Evolutionary conservation across 2,888 invertebrate species (phyloP).

Genomic region (Melanophora roralis): DNA sequence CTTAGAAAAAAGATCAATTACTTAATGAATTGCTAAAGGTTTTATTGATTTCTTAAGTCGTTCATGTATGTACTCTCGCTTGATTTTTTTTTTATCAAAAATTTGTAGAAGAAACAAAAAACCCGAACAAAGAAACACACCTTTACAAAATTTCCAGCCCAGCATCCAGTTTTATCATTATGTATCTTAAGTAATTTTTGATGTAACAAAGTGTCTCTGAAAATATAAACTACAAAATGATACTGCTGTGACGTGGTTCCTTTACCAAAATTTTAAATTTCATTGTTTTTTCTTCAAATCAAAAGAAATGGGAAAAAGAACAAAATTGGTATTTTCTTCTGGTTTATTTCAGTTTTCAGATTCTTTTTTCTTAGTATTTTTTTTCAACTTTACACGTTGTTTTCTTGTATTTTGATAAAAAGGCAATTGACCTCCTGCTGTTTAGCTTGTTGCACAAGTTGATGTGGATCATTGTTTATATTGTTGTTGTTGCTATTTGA

Average conservation of each 20-base stretch:
- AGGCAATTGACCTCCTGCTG: conserved; percentile 63
- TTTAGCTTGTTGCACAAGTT: conserved; percentile 63
- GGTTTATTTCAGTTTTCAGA: conserved; percentile 10
- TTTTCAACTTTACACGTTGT: conserved; percentile 1
- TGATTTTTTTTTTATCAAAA: conserved; percentile 10
- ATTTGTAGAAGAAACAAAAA: not conserved
- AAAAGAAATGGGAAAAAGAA: not conserved
- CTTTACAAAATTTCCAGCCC: conserved; percentile 21
- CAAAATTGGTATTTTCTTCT: conserved; percentile 7
- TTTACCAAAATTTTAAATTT: conserved; percentile 27
- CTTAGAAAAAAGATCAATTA: too few species aligned
- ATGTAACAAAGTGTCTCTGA: conserved; percentile 5
- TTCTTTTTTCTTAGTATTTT: conserved; percentile 12
- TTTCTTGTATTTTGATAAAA: conserved; percentile 14
- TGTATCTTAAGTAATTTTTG: not conserved
- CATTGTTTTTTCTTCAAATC: conserved; percentile 3
- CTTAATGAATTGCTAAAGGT: too few species aligned
- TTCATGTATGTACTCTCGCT: too few species aligned
- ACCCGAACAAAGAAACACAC: not conserved
- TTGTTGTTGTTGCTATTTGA: conserved; percentile 3
- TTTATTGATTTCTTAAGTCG: too few species aligned
- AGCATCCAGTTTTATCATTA: not conserved
- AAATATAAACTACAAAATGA: not conserved
- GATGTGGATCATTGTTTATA: conserved; percentile 15
- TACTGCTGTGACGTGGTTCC: conserved; percentile 23